Percentiles rank a stretch among this genome's conserved stretches.
These are phyloP conservation scores for Cerastoderma edule DNA, from an alignment of 2,888 invertebrate species.

Conservation along the genomic window DNA sequence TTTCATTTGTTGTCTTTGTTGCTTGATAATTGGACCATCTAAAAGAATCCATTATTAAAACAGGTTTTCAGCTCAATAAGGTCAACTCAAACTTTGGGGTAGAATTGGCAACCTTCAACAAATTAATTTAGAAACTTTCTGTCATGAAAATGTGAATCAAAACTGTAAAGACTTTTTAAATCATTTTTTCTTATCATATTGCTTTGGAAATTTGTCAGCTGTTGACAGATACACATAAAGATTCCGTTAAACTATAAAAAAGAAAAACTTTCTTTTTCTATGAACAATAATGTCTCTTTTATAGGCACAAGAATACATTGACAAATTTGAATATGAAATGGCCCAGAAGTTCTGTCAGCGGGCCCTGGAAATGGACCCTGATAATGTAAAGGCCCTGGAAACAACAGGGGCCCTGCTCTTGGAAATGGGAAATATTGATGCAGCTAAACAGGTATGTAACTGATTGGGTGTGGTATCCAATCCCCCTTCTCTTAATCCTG, in stretches of 20 bases:
- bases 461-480: no score
- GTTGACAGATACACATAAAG: not conserved
- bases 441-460: slow-evolving; percentile 82
- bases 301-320: slow-evolving; percentile 83
- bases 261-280: not conserved
- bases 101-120: no score
- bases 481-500: no score
- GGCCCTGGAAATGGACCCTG: slow-evolving; percentile 82
- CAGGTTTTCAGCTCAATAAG: no score
- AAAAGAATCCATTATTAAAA: no score
- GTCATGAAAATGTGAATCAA: no score
- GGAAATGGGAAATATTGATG: slow-evolving; percentile 82
- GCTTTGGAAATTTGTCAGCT: not conserved
- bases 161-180: no score
- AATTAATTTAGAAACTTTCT: no score
- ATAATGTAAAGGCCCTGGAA: slow-evolving; percentile 83
- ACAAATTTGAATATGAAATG: slow-evolving; percentile 83
- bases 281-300: slow-evolving; percentile 5
- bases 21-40: no score
- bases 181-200: not conserved
- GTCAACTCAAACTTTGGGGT: no score
- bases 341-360: slow-evolving; percentile 83
- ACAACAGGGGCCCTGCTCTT: slow-evolving; percentile 82
- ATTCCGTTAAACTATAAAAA: not conserved
- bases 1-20: no score